These are phyloP conservation scores for Hippopotamyrus pictus DNA, from an alignment of 2,797 vertebrate genomes.

Conservation along the genomic window DNA sequence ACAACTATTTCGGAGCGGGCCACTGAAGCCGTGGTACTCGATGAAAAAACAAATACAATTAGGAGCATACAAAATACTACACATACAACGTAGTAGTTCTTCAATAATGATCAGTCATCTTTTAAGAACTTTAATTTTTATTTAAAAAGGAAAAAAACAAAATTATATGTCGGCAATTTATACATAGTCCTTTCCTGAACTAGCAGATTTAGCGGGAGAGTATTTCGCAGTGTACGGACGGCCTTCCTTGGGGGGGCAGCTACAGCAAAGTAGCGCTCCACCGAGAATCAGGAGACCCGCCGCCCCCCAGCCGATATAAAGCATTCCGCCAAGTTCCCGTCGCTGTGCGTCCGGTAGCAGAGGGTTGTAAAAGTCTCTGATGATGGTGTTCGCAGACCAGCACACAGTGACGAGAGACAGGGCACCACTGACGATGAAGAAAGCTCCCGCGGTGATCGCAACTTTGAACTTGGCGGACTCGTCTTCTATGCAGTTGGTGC, in stretches of 20 bases:
- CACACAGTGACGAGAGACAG: slow-evolving; percentile 61
- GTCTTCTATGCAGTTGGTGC: slow-evolving; percentile 66
- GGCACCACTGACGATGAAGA: slow-evolving; percentile 61
- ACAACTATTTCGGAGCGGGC: neutral
- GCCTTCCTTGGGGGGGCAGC: slow-evolving; percentile 46
- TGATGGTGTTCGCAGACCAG: slow-evolving; percentile 61
- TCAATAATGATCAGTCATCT: neutral
- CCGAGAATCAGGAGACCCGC: slow-evolving; percentile 71
- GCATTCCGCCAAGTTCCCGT: slow-evolving; percentile 76
- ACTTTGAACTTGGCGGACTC: slow-evolving; percentile 55
- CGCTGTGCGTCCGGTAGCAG: slow-evolving; percentile 58
- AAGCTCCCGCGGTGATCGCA: slow-evolving; percentile 56
- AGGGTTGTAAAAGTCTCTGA: slow-evolving; percentile 69
- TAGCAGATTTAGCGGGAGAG: slow-evolving; percentile 49
- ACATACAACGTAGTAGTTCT: neutral
- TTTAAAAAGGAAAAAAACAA: neutral
- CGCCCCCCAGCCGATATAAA: slow-evolving; percentile 83
- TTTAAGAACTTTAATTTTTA: neutral
- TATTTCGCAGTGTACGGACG: slow-evolving; percentile 50
- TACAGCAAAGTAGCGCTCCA: slow-evolving; percentile 70
- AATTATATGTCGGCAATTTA: slow-evolving; percentile 31
- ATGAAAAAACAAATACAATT: neutral
- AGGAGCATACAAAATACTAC: neutral
- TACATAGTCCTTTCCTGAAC: slow-evolving; percentile 56
- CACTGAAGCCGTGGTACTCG: neutral